Evolutionary conservation across 2,888 invertebrate species (phyloP).

Genomic region (Chrysomela aeneicollis): DNA sequence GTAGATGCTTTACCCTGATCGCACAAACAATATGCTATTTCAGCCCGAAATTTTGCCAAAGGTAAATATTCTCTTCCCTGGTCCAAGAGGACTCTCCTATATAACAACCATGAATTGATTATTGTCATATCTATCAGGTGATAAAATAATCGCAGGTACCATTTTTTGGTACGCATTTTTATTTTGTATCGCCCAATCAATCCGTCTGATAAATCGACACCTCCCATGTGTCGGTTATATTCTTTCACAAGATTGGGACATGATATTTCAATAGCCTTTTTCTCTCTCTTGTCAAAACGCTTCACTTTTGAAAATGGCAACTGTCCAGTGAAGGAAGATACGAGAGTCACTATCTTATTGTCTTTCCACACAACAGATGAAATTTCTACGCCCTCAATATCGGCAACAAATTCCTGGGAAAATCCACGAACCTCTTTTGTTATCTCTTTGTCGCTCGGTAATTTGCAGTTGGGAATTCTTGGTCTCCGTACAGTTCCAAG

Average conservation of each 20-base stretch:
- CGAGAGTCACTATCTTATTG: constrained; percentile 51
- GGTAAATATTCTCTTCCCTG: constrained; percentile 9
- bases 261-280: constrained; percentile 39
- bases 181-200: constrained; percentile 43
- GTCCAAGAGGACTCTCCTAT: constrained; percentile 16
- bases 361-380: constrained; percentile 49
- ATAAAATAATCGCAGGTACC: constrained; percentile 41
- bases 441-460: constrained; percentile 16
- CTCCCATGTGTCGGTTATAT: constrained; percentile 48
- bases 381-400: constrained; percentile 33
- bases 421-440: constrained; percentile 11
- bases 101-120: constrained; percentile 42
- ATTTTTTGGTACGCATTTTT: constrained; percentile 37
- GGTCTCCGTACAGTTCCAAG: constrained; percentile 11
- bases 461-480: constrained; percentile 23
- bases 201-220: constrained; percentile 48
- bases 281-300: constrained; percentile 32
- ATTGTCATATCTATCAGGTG: constrained; percentile 42
- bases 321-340: constrained; percentile 54
- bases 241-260: constrained; percentile 43
- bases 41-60: constrained; percentile 19
- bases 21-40: constrained; percentile 31
- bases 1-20: constrained; percentile 5
- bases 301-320: constrained; percentile 33
- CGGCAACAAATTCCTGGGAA: constrained; percentile 18